Percentiles rank a stretch among this genome's conserved stretches.
Conservation (phyloP, 37 sponge, comb jelly and placozoan genomes). For the Dysidea cf. avara region DNA sequence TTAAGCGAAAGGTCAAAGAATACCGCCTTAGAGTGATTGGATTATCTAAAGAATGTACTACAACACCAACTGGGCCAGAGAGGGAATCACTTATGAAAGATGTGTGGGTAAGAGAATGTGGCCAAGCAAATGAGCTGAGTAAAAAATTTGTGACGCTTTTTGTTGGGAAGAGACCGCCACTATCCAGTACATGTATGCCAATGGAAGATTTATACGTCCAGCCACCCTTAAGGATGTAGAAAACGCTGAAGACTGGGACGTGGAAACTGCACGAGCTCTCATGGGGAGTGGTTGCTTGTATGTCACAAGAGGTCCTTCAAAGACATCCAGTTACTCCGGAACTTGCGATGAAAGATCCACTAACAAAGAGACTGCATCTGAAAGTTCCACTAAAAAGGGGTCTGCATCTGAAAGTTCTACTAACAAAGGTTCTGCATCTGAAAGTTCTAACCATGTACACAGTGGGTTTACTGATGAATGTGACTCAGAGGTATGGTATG, state of each 20-base stretch:
- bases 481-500: no score
- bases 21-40: neutral
- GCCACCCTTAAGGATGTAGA: slow-evolving; percentile 16
- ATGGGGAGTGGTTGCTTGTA: slow-evolving; percentile 23
- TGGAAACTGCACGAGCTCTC: slow-evolving; percentile 3
- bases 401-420: no score
- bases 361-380: no score
- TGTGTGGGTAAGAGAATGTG: slow-evolving; percentile 5
- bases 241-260: slow-evolving; percentile 24
- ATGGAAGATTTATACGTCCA: slow-evolving; percentile 11
- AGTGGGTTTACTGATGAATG: no score
- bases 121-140: neutral
- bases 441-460: no score
- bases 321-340: no score
- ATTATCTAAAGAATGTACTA: neutral
- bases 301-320: no score
- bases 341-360: no score
- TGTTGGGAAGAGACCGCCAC: neutral
- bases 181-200: slow-evolving; percentile 5
- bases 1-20: slow-evolving; percentile 16
- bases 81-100: neutral
- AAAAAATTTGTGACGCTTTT: slow-evolving; percentile 2
- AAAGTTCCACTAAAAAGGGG: no score
- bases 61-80: slow-evolving; percentile 3
- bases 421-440: no score